phyloP scores from a whole-genome alignment of 2,888 invertebrate species.

The Agrypnus murinus region DNA sequence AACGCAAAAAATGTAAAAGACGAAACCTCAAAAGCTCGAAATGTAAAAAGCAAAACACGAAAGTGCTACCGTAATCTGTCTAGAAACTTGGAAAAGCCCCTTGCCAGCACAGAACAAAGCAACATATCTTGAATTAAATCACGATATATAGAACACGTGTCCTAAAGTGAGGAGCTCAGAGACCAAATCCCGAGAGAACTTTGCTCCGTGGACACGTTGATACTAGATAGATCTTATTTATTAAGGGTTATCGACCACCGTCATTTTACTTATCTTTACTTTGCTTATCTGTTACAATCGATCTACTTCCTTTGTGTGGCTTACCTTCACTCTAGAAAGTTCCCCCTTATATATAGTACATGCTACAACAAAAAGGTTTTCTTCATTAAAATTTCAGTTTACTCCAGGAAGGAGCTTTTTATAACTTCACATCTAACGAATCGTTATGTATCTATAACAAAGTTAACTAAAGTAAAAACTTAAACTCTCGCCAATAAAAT shows the following conservation, averaged over 20 bases:
- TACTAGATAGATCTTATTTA: slow-evolving; percentile 53
- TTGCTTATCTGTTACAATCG: slow-evolving; percentile 41
- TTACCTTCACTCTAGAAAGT: slow-evolving; percentile 23
- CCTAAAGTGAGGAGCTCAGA: slow-evolving; percentile 49
- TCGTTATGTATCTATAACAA: too few relatives aligned
- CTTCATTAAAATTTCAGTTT: too few relatives aligned
- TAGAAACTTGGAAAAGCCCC: slow-evolving; percentile 40
- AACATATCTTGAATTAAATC: slow-evolving; percentile 51
- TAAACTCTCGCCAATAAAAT: too few relatives aligned
- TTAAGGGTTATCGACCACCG: slow-evolving; percentile 51
- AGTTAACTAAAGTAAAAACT: too few relatives aligned
- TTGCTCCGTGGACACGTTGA: slow-evolving; percentile 49
- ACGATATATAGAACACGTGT: slow-evolving; percentile 52
- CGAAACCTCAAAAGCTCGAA: slow-evolving; percentile 3
- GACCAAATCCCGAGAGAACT: slow-evolving; percentile 48
- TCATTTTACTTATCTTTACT: slow-evolving; percentile 47
- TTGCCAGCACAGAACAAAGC: slow-evolving; percentile 43
- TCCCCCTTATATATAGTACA: not conserved
- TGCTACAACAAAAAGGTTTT: not conserved
- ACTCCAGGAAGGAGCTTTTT: too few relatives aligned
- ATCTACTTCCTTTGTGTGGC: slow-evolving; percentile 37
- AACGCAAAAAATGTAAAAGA: slow-evolving; percentile 13
- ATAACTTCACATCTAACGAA: too few relatives aligned
- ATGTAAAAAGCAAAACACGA: slow-evolving; percentile 14
- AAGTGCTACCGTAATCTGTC: slow-evolving; percentile 34